Evolutionary conservation across 2,797 vertebrate genomes (phyloP), one percentile per base, ranked within the genome.

Genomic region (Enteromius paludinosus): DNA sequence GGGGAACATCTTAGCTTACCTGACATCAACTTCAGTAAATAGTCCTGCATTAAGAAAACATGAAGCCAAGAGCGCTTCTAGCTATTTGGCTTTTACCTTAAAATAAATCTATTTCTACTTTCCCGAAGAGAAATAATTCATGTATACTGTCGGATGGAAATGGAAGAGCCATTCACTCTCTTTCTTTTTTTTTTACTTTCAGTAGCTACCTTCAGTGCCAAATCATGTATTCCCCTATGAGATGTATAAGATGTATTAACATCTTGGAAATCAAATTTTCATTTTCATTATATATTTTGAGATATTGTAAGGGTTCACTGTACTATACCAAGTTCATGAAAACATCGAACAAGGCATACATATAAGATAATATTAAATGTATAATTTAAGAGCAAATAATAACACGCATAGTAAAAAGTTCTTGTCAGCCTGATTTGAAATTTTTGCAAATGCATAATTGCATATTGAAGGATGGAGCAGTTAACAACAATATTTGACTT

Each of bases 51-150:
- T 77, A 87, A 86, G 68, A 88, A 89, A 88, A 84, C 78, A 90
- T 88, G 86, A 90, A 85, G 84, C 79, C 33, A 81, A 80, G 85
- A 88, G 82, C 64, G 84, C 86, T 86, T 8, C 49, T 80, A 59
- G 84, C 85, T 45, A 65, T 77, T 78, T 84, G 84, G 79, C 61
- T 86, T 86, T 86, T 82, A 87, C 87, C 87, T 86, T 64, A 49
- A 87, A 83, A 81, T 82, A 84, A 90, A 85, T 79, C 65, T 86
- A 78, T 80, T 82, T 84, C 45, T 77, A 79, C 71, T 38, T 80
- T 80, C 77, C 41, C 73, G 25, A 80, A 71, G 66, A 85, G 69
- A 86, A 89, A 88, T 90, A 86, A 91, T 91, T 92, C 35, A 92
- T 87, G 78, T 82, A 61, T 78, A 30, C 71, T 56, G 20, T 82